Evolutionary conservation across 1,140 invertebrate genomes (phyloP), one percentile per base, ranked within the genome.

Genomic region (Drosophila watanabei): DNA sequence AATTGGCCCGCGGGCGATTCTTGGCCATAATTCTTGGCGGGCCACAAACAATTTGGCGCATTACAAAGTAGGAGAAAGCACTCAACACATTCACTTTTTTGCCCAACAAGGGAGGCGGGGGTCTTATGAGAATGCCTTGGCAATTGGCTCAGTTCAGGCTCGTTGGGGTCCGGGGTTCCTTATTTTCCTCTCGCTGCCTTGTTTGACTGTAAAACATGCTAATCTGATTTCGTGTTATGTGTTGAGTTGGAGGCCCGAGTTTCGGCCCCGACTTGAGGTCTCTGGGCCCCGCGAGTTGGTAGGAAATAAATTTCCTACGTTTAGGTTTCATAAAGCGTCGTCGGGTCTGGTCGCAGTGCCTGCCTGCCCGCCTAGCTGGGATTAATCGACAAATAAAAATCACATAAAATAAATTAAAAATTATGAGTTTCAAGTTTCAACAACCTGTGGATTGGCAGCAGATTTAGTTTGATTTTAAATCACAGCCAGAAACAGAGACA

Each of bases 361-460:
- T 49, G 64, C 32, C 60, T 24, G 43, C n/a, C 57, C 35, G 66
- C 46, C 62, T 57, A 51, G 33, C 48, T 76, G 65, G 86, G 86
- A 89, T 89, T 90, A 89, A 90, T 90, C 86, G 82, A 90, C 86
- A 90, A 90, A 90, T 90, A 86, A 90, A 90, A 90, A 90, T 90
- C 86, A 90, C 87, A 90, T 90, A 90, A 90, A 90, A 90, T 90
- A 90, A 90, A 90, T 90, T 90, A 90, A 90, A 90, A 90, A 90
- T 90, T 90, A 90, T 90, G 86, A 89, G 86, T 89, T 89, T 89
- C 86, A 90, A 90, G 86, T 89, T 89, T 90, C 86, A 90, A 89
- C 86, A 86, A 76, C 71, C 79, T 82, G 78, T 41, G 81, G 78
- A 89, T 83, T 84, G 84, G 81, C 85, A 88, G 81, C 86, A 90